These are phyloP conservation scores for Fabriciana adippe DNA, from an alignment of 2,888 invertebrate genomes.

Conservation along the genomic window DNA sequence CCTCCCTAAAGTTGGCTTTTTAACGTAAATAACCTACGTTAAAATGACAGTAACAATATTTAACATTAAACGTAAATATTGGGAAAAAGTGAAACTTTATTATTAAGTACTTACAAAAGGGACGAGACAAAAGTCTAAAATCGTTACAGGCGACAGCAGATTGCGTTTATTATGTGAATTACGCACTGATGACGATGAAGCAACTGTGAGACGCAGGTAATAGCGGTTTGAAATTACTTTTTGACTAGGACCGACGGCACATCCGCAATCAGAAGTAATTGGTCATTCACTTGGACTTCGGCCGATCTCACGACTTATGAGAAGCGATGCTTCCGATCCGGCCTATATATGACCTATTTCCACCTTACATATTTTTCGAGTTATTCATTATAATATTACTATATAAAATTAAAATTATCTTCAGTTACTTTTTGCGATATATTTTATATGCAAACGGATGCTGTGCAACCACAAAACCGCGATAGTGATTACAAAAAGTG, in stretches of 20 bases:
- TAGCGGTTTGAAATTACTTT: constrained; percentile 64
- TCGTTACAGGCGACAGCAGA: constrained; percentile 39
- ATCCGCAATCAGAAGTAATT: constrained; percentile 65
- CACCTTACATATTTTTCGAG: background rate
- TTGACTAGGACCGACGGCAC: constrained; percentile 58
- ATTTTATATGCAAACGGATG: constrained; percentile 1
- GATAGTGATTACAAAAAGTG: constrained; percentile 26
- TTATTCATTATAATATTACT: background rate
- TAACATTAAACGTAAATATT: too few species aligned
- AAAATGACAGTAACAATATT: too few species aligned
- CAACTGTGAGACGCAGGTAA: constrained; percentile 54
- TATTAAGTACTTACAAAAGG: background rate
- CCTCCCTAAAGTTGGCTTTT: too few species aligned
- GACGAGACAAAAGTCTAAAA: constrained; percentile 27
- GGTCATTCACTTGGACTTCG: constrained; percentile 59
- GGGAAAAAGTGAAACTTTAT: too few species aligned
- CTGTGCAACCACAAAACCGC: constrained; percentile 31
- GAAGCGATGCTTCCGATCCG: constrained; percentile 26
- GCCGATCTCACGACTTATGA: constrained; percentile 47
- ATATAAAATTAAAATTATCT: background rate
- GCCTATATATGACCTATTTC: background rate
- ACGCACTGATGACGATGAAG: constrained; percentile 59
- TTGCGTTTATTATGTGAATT: constrained; percentile 64
- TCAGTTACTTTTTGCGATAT: too few species aligned
- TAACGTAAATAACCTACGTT: too few species aligned